These are phyloP conservation scores for Muscicapa comitata DNA, from an alignment of 2,797 vertebrate genomes.

Conservation along the genomic window DNA sequence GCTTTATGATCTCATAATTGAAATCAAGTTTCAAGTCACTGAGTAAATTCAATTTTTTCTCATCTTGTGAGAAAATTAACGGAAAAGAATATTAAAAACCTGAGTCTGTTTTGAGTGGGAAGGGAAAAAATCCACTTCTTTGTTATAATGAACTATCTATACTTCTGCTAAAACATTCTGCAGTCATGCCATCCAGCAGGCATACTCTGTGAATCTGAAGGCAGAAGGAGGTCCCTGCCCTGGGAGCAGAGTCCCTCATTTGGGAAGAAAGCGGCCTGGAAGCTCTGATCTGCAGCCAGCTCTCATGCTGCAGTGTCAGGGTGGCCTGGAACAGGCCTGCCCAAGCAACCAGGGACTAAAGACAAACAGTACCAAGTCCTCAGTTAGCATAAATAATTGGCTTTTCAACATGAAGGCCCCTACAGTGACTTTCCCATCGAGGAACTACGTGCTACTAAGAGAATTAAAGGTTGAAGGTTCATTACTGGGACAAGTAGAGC, in stretches of 20 bases:
- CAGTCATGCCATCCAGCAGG: not conserved
- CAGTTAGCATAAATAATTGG: conserved; percentile 44
- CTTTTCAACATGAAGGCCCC: conserved; percentile 4
- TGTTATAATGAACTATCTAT: not conserved
- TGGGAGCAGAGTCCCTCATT: not conserved
- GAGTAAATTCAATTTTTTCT: not conserved
- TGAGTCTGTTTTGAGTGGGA: not conserved
- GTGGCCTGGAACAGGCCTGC: not conserved
- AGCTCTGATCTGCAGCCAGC: not conserved
- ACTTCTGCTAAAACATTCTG: not conserved
- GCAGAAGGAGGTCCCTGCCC: not conserved
- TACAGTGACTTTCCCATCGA: not conserved
- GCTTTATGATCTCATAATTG: not conserved
- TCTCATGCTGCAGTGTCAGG: not conserved
- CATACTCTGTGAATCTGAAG: not conserved
- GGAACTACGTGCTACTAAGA: not conserved
- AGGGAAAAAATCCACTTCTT: conserved; percentile 1
- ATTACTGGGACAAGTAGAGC: conserved; percentile 51
- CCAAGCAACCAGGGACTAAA: not conserved
- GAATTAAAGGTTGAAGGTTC: conserved; percentile 53
- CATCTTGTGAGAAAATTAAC: not conserved
- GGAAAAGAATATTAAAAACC: not conserved
- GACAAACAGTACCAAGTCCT: not conserved
- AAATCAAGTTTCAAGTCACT: not conserved
- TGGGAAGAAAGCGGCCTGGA: not conserved